Evolutionary conservation across 2,888 invertebrate genomes (phyloP).

Genomic region (Megaustenia siamemsis): DNA sequence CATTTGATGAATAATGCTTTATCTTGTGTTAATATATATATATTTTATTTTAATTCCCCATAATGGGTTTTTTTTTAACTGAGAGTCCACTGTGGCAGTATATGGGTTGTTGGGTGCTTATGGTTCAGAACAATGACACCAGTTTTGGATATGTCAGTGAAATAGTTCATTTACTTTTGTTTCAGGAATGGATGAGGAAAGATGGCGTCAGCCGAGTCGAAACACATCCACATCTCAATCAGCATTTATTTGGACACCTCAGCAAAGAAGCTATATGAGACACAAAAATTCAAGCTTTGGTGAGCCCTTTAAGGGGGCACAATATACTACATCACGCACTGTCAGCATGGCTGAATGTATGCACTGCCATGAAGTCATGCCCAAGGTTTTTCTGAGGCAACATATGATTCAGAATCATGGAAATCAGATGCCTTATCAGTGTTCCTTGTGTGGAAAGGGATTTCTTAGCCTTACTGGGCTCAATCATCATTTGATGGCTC

Average conservation of each 20-base stretch:
- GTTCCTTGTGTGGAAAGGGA: conserved; percentile 43
- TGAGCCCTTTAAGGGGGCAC: background rate
- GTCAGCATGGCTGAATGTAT: conserved; percentile 27
- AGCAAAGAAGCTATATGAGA: background rate
- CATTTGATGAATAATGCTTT: background rate
- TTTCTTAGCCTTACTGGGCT: conserved; percentile 36
- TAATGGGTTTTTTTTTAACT: background rate
- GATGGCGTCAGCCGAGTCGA: background rate
- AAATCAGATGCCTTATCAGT: conserved; percentile 42
- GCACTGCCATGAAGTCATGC: conserved; percentile 29
- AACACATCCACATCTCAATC: conserved; percentile 14
- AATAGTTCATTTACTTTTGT: conserved; percentile 16
- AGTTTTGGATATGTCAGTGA: background rate
- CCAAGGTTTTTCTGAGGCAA: background rate
- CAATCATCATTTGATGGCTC: conserved; percentile 41
- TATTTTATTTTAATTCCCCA: background rate
- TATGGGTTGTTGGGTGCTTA: background rate
- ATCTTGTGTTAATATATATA: background rate
- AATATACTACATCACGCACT: background rate
- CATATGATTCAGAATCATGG: conserved; percentile 35
- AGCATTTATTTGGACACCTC: background rate
- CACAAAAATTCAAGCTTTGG: background rate
- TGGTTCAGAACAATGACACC: background rate
- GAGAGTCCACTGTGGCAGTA: background rate
- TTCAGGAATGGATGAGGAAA: conserved; percentile 10